Base-by-base conservation (phyloP, 2,888 invertebrate species). In the Rhagophthalmus giganteus region DNA sequence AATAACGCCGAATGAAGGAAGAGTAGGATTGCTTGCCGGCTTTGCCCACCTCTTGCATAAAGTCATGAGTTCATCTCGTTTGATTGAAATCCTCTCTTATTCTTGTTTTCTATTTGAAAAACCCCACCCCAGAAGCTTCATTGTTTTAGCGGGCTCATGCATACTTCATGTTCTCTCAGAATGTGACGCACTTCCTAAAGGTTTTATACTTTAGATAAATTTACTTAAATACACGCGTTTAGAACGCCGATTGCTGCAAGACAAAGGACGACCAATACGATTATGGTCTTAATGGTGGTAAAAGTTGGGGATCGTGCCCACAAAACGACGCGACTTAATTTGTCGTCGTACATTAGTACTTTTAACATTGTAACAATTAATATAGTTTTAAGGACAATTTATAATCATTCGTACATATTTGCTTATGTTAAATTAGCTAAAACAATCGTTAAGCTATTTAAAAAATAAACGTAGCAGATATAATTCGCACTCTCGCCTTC, bases 21-120 rank as follows among this genome's bases (percentile, higher is more conserved):
- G 62, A 59, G 64, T 59, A 60, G 63, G 58, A 65, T 64, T 64
- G 64, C 62, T 51, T 46, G 44, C 57, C 60, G 60, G 58, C 57
- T 63, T 67, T 70, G 68, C 70, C 70, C 68, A 70, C 67, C 74
- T 74, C 67, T 70, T 75, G 74, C 75, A 75, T 75, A 74, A 74
- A 75, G 74, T 74, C 75, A 75, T 75, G 74, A 75, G 74, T 74
- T 74, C 74, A 73, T 74, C 74, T 74, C 74, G 73, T 74, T 74
- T 74, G 74, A 75, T 75, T 75, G 75, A 74, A 75, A 75, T 74
- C 74, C 75, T 72, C 74, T 74, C 74, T 74, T 74, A 74, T 74
- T 74, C 71, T 70, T 71, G 69, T 70, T 67, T 69, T 69, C 71
- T 67, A 69, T 72, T 74, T 70, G 70, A 71, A 72, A 74, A 74